Evolutionary conservation across 2,888 invertebrate species (phyloP), one percentile per base, ranked within the genome.

Genomic region (Aphrophora alni): DNA sequence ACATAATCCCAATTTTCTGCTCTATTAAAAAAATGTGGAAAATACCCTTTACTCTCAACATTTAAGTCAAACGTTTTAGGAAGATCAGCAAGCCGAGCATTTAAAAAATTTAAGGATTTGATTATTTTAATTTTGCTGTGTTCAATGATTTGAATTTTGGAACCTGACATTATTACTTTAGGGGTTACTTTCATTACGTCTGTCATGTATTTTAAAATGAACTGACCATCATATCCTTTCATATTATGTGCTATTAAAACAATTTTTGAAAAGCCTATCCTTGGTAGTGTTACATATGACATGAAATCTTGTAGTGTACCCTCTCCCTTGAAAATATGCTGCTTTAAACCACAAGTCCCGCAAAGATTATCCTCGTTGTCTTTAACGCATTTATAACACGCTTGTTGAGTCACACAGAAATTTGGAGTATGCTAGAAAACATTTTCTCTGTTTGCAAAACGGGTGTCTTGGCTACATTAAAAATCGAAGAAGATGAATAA

Each of bases 11-110:
- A 17, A 26, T 75, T 51, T 12, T 75, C 75, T 7, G 26, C 27
- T 59, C 26, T 75, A 75, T 51, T 75, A 21, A 75, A 75, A 24
- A 51, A 51, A 51, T 75, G 51, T 33, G 85, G 86, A 82, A 86
- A 86, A 72, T 84, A 83, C 0, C 85, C 84, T 81, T 86, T 86
- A 33, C 80, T 82, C 7, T 69, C 68, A 3, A 75, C 82, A 7
- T 73, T 82, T 4, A 87, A 80, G 27, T 82, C 85, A 77, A 87
- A 85, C 8, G 85, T 83, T 83, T 85, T 85, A 2, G 86, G 85
- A 8, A 86, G 33, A 28, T 78, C 80, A 0, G 80, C 69, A 10
- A 86, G 77, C 24, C 83, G 77, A 85, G 86, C 86, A 8, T 84
- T 85, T 59, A 86, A 85, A 80, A 86, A 86, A 83, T 86, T 86